Evolutionary conservation across 2,888 invertebrate genomes (phyloP).

Genomic region (Noctua fimbriata): DNA sequence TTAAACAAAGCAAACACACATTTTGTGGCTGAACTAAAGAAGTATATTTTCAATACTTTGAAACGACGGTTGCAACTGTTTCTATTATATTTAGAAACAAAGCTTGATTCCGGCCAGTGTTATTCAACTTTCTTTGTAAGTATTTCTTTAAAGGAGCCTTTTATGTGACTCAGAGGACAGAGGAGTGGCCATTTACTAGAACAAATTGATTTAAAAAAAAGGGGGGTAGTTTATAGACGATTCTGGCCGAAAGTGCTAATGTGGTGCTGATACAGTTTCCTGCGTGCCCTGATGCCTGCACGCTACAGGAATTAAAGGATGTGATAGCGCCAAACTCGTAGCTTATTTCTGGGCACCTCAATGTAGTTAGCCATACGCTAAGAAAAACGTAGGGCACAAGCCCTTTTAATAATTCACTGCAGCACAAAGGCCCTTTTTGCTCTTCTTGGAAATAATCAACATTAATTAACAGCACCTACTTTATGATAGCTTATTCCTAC

Average conservation of each 20-base stretch:
- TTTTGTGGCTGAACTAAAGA: constrained; percentile 2
- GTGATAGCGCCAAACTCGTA: background rate
- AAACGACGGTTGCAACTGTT: constrained; percentile 22
- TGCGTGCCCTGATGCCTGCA: background rate
- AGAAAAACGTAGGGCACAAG: too few species aligned
- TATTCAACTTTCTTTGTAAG: constrained; percentile 4
- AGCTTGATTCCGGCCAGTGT: background rate
- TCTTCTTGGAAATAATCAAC: background rate
- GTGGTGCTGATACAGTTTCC: background rate
- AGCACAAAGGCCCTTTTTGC: background rate
- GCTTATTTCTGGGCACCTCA: background rate
- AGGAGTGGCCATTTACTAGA: background rate
- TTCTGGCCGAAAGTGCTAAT: background rate
- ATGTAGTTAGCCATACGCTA: background rate
- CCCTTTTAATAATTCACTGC: too few species aligned
- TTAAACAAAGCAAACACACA: constrained; percentile 15
- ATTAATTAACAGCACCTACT: background rate
- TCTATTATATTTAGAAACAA: background rate
- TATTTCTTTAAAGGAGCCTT: background rate
- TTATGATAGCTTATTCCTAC: background rate
- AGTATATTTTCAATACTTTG: constrained; percentile 5
- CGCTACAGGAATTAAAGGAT: background rate
- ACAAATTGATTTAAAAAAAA: background rate
- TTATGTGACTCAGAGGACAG: background rate
- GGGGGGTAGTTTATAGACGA: background rate